Evolutionary conservation across 2,797 vertebrate genomes (phyloP), one percentile per base, ranked within the genome.

Genomic region (Dromococcyx pavoninus): DNA sequence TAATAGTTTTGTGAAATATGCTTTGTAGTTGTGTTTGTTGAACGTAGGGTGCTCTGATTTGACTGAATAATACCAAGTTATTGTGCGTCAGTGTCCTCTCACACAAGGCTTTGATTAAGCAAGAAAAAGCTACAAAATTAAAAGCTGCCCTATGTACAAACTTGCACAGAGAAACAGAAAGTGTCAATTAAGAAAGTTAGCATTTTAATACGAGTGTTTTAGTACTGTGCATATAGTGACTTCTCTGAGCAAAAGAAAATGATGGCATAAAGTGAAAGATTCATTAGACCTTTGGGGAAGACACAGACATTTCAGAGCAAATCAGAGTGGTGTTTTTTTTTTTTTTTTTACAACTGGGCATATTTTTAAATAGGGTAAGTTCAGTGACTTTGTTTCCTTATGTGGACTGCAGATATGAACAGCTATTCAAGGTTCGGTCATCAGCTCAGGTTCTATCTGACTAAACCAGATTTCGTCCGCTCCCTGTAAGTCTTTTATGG

Each of bases 11-110:
- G 72, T 95, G 91, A 95, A 93, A 89, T 93, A 96, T 93, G 89
- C 80, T 97, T 96, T 83, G 89, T 96, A 91, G 88, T 89, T 80
- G 53, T 62, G 35, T 82, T 91, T 86, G 69, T 65, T 89, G 91
- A 92, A 88, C 62, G 35, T 74, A 62, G 72, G 39, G 66, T 97
- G 93, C 96, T 97, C 96, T 97, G 77, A 78, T 95, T 96, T 97
- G 95, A 91, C 89, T 74, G 69, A 88, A 35, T 23, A 64, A 43
- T 46, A 77, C 48, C 39, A 46, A 87, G 87, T 95, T 93, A 75
- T 50, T 88, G 60, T 89, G 73, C 7, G 54, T 93, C 86, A 95
- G 61, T 71, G 82, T 89, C 87, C 69, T 96, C 90, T 93, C 83
- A 83, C 84, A 92, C 35, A 77, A 92, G 89, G 80, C 85, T 94